Percentiles rank a stretch among this genome's conserved stretches.
These are phyloP conservation scores for Andrena bucephala DNA, from an alignment of 2,888 invertebrate genomes.

Conservation along the genomic window DNA sequence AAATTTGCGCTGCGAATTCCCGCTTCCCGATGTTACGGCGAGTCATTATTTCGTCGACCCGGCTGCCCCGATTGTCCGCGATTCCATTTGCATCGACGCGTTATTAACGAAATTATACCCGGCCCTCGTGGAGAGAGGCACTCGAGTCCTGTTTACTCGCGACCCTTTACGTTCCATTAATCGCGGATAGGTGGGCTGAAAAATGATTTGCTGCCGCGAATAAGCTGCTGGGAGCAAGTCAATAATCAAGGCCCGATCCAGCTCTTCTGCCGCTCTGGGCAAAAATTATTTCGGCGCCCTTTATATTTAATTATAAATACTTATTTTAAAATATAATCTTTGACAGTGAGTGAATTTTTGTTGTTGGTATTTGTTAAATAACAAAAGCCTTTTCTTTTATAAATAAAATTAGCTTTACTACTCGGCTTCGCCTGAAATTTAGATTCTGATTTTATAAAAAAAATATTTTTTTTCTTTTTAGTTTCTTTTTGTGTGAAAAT, in stretches of 20 bases:
- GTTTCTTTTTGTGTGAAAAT: too few species aligned
- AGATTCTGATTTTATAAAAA: too few species aligned
- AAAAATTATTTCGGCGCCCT: background rate
- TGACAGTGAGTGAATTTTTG: too few species aligned
- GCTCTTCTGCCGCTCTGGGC: too few species aligned
- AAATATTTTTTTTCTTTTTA: too few species aligned
- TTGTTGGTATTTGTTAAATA: too few species aligned
- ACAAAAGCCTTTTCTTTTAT: too few species aligned
- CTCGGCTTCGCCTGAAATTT: too few species aligned
- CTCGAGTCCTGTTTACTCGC: slow-evolving; percentile 4
- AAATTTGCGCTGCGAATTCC: slow-evolving; percentile 37
- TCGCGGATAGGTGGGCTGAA: slow-evolving; percentile 14
- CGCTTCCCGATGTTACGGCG: background rate
- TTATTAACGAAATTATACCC: slow-evolving; percentile 60
- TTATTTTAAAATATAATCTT: too few species aligned
- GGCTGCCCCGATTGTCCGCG: slow-evolving; percentile 37
- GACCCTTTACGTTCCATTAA: slow-evolving; percentile 43
- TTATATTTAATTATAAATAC: background rate
- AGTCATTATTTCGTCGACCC: slow-evolving; percentile 42
- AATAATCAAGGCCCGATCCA: background rate
- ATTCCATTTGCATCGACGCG: slow-evolving; percentile 49
- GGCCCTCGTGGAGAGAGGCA: slow-evolving; percentile 11
- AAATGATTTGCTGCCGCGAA: slow-evolving; percentile 26
- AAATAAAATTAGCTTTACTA: too few species aligned
- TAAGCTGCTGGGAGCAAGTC: background rate